These are phyloP conservation scores for Thermophis baileyi DNA, from an alignment of 2,113 vertebrate genomes.

Conservation along the genomic window DNA sequence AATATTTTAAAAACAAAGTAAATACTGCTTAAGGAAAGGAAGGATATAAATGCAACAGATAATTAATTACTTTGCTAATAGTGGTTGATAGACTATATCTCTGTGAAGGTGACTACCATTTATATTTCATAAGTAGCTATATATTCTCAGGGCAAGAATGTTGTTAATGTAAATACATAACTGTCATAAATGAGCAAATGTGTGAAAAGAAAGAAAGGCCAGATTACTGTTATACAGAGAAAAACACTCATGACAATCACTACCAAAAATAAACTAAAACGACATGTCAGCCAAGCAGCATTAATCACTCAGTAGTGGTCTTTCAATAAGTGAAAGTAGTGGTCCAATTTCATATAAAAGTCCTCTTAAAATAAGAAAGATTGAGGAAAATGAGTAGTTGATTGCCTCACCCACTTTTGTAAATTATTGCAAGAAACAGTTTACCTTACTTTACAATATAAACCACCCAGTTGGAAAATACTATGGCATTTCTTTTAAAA, in stretches of 20 bases:
- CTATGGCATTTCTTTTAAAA: background rate
- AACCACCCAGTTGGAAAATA: background rate
- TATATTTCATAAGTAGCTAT: background rate
- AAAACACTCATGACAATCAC: background rate
- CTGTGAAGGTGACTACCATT: background rate
- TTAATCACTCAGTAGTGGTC: background rate
- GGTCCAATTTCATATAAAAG: background rate
- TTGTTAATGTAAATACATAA: background rate
- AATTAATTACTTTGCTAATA: background rate
- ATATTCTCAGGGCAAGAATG: background rate
- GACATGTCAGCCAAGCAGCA: background rate
- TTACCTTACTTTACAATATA: background rate
- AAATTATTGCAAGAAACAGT: background rate
- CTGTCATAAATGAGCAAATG: background rate
- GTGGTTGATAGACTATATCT: background rate
- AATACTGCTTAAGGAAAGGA: background rate
- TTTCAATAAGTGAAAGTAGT: background rate
- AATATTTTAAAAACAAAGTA: background rate
- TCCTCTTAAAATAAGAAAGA: background rate
- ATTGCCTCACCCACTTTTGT: background rate
- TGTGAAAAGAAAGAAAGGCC: background rate
- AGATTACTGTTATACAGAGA: background rate
- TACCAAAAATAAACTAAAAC: background rate
- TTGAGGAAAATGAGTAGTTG: background rate
- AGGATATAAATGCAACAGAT: background rate